These are phyloP conservation scores for Aphidius ervi DNA, from an alignment of 1,140 invertebrate genomes.

Conservation along the genomic window DNA sequence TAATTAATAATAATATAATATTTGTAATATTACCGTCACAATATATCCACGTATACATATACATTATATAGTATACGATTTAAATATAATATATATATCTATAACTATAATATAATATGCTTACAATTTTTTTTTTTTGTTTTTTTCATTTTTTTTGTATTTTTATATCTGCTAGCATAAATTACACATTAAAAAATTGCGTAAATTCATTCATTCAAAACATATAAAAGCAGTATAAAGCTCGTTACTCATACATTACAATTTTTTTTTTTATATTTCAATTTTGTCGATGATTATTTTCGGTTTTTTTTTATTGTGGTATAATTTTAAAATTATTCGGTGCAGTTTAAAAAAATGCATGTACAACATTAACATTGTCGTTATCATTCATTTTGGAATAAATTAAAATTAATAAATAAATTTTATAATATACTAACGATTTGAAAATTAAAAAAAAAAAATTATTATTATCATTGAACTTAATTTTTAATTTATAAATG, in stretches of 20 bases:
- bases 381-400: neutral
- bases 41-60: constrained; percentile 16
- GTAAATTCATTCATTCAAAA: constrained; percentile 47
- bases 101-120: constrained; percentile 36
- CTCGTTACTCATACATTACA: constrained; percentile 52
- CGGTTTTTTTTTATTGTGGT: neutral
- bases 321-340: no score
- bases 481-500: neutral
- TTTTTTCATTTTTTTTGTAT: constrained; percentile 33
- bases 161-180: constrained; percentile 28
- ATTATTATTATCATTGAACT: neutral
- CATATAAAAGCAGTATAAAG: constrained; percentile 54
- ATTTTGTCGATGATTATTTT: neutral
- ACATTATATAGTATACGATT: neutral
- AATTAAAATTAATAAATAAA: constrained; percentile 7
- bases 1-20: constrained; percentile 37
- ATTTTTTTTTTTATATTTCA: constrained; percentile 31
- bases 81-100: constrained; percentile 31
- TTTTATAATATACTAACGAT: constrained; percentile 1
- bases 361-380: neutral
- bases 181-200: constrained; percentile 45
- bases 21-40: constrained; percentile 13
- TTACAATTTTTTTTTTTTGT: constrained; percentile 35
- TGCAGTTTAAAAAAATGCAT: no score
- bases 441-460: neutral